Evolutionary conservation across 2,888 invertebrate species (phyloP).

Genomic region (Bellardia pandia): DNA sequence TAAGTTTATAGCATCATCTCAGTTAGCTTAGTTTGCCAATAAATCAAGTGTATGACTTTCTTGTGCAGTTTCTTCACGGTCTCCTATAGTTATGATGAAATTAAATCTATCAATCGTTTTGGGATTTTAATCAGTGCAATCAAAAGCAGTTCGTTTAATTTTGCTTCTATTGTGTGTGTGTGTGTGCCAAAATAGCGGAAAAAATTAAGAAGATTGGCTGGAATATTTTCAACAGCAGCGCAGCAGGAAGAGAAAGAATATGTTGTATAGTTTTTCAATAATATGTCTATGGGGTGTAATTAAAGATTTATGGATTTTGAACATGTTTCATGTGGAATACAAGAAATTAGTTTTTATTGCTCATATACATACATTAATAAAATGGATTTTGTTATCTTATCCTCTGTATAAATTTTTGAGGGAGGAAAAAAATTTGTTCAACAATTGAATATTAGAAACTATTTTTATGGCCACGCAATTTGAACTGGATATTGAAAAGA

Average conservation of each 20-base stretch:
- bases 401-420: background rate
- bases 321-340: constrained; percentile 39
- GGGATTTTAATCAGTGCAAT: constrained; percentile 59
- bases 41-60: constrained; percentile 16
- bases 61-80: constrained; percentile 9
- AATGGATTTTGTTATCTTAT: background rate
- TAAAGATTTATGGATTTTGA: constrained; percentile 45
- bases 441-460: no score
- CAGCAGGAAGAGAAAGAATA: constrained; percentile 20
- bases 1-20: background rate
- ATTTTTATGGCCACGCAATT: no score
- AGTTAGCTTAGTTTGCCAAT: background rate
- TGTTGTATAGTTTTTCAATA: background rate
- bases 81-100: constrained; percentile 37
- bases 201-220: constrained; percentile 25
- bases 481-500: no score
- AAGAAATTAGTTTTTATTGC: constrained; percentile 44
- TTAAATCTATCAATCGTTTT: constrained; percentile 54
- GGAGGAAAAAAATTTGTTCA: background rate
- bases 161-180: background rate
- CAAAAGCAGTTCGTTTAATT: constrained; percentile 38
- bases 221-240: background rate
- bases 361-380: background rate
- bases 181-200: background rate
- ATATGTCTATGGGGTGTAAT: constrained; percentile 54